phyloP scores from a whole-genome alignment of 2,113 vertebrate species.

The Melanerpes formicivorus region DNA sequence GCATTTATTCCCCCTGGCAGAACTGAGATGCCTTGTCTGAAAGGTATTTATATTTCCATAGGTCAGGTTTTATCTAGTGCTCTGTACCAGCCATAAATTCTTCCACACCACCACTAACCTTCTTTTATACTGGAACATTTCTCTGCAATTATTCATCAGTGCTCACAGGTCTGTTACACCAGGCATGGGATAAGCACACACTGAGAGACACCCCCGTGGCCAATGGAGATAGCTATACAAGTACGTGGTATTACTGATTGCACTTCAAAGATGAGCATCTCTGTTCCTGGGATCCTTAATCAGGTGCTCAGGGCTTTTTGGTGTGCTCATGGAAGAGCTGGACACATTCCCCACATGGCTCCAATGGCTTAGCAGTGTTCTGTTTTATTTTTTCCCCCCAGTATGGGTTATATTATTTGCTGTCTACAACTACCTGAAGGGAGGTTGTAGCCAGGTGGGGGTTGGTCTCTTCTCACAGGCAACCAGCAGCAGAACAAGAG shows the following conservation, averaged over 20 bases:
- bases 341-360: background rate
- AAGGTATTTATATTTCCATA: conserved; percentile 32
- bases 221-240: background rate
- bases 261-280: background rate
- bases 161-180: background rate
- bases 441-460: too few species aligned
- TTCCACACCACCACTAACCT: background rate
- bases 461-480: too few species aligned
- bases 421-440: too few species aligned
- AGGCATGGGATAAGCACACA: background rate
- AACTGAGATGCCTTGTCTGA: background rate
- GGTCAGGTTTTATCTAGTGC: conserved; percentile 4
- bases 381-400: background rate
- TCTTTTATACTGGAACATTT: background rate
- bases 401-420: background rate
- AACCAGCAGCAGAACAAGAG: too few species aligned
- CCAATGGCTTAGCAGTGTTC: background rate
- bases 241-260: background rate
- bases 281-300: background rate
- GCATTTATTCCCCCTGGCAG: background rate
- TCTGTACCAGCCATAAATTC: conserved; percentile 10
- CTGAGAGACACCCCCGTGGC: background rate
- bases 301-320: background rate
- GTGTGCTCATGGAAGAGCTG: background rate
- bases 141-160: background rate